phyloP scores from a whole-genome alignment of 2,797 vertebrate species.

The Takifugu ocellatus region DNA sequence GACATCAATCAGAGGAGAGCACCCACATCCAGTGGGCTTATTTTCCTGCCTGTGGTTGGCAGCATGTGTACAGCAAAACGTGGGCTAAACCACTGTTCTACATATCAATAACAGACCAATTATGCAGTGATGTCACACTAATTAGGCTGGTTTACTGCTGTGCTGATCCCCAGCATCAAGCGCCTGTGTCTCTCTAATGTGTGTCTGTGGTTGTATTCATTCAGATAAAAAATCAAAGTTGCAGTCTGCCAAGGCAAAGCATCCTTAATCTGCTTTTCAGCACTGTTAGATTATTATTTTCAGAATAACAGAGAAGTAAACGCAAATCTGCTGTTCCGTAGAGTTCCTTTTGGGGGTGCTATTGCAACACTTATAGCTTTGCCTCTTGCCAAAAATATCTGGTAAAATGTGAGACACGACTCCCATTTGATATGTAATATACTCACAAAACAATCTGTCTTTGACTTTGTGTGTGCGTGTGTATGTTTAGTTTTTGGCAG shows the following conservation, averaged over 20 bases:
- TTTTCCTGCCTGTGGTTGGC: slow-evolving; percentile 30
- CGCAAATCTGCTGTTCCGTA: slow-evolving; percentile 34
- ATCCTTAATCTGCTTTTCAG: slow-evolving; percentile 64
- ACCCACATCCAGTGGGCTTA: slow-evolving; percentile 37
- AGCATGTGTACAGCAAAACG: slow-evolving; percentile 50
- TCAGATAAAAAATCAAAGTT: slow-evolving; percentile 66
- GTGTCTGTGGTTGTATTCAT: slow-evolving; percentile 46
- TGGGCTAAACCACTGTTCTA: slow-evolving; percentile 46
- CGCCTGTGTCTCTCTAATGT: slow-evolving; percentile 17
- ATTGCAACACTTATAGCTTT: slow-evolving; percentile 53
- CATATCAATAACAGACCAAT: slow-evolving; percentile 71
- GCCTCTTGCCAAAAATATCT: slow-evolving; percentile 16
- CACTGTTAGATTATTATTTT: slow-evolving; percentile 35
- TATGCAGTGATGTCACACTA: slow-evolving; percentile 67
- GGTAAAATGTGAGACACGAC: slow-evolving; percentile 28
- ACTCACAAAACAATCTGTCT: slow-evolving; percentile 38
- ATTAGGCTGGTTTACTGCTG: slow-evolving; percentile 50
- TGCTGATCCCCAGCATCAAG: slow-evolving; percentile 30
- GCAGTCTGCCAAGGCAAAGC: slow-evolving; percentile 49
- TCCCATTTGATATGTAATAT: slow-evolving; percentile 66
- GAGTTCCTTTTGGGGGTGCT: slow-evolving; percentile 75
- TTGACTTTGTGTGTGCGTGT: slow-evolving; percentile 27
- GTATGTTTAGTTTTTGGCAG: slow-evolving; percentile 33
- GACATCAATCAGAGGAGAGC: slow-evolving; percentile 63
- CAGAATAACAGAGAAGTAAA: slow-evolving; percentile 4